Evolutionary conservation across 2,797 vertebrate genomes (phyloP).

Genomic region (Channallabes apus): DNA sequence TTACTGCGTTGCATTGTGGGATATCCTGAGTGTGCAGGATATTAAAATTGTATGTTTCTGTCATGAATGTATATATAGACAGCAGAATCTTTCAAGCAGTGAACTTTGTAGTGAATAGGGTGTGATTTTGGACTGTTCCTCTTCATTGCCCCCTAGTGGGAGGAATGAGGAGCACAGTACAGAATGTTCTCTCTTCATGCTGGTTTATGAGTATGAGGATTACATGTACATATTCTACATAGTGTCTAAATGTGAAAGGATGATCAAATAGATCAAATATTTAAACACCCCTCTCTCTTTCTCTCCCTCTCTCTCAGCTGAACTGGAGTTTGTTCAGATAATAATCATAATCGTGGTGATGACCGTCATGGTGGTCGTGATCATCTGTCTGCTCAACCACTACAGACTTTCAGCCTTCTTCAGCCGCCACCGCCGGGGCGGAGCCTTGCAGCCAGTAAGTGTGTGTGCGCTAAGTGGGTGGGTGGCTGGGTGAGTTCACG

Average conservation of each 20-base stretch:
- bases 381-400: constrained; percentile 86
- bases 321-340: constrained; percentile 90
- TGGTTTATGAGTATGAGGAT: not conserved
- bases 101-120: not conserved
- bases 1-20: not conserved
- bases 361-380: constrained; percentile 88
- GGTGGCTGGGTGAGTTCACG: constrained; percentile 33
- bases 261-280: not conserved
- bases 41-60: not conserved
- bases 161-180: not conserved
- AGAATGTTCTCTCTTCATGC: not conserved
- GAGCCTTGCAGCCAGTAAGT: constrained; percentile 60
- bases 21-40: not conserved
- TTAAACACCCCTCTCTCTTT: not conserved
- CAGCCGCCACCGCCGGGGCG: constrained; percentile 78
- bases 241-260: not conserved
- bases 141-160: not conserved
- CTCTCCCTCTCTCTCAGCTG: constrained; percentile 70
- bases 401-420: constrained; percentile 86
- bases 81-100: too few species aligned
- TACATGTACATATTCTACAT: not conserved
- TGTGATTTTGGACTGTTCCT: not conserved
- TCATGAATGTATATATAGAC: not conserved
- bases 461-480: constrained; percentile 29
- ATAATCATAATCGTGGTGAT: constrained; percentile 87